Conservation (phyloP, 2,797 vertebrate genomes). For the Acrossocheilus wenchowensis region DNA sequence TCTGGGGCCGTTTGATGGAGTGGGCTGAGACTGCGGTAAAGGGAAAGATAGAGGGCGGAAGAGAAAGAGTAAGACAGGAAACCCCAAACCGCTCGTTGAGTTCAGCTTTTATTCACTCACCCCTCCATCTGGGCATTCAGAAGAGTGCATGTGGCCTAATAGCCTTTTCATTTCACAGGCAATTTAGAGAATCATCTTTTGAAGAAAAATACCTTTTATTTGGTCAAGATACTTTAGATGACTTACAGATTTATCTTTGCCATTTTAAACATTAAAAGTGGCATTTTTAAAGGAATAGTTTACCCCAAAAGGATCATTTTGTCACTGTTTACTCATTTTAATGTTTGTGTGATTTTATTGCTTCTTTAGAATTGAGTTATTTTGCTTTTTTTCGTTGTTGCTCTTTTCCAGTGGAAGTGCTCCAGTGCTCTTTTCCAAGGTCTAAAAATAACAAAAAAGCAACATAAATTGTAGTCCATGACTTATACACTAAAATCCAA, state of each 20-base stretch:
- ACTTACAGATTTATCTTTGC: background rate
- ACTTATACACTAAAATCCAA: background rate
- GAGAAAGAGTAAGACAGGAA: conserved; percentile 27
- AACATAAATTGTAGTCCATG: background rate
- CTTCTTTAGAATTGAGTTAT: background rate
- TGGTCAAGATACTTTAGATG: background rate
- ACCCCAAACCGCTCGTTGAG: conserved; percentile 30
- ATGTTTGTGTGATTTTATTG: background rate
- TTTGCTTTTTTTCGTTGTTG: background rate
- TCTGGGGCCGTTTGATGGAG: conserved; percentile 1
- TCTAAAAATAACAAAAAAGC: background rate
- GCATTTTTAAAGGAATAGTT: background rate
- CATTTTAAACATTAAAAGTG: background rate
- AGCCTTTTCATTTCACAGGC: background rate
- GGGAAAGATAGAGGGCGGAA: background rate
- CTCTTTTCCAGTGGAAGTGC: background rate
- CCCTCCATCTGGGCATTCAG: background rate
- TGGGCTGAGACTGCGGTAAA: conserved; percentile 3
- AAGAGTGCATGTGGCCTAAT: conserved; percentile 13
- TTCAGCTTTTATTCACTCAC: conserved; percentile 32
- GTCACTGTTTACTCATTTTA: background rate
- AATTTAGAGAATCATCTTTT: background rate
- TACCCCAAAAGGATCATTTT: background rate
- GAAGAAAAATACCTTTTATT: background rate
- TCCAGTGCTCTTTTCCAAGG: too few species aligned